Base-by-base conservation (phyloP, 2,797 vertebrate genomes). In the Scolopax bukidnonensis region DNA sequence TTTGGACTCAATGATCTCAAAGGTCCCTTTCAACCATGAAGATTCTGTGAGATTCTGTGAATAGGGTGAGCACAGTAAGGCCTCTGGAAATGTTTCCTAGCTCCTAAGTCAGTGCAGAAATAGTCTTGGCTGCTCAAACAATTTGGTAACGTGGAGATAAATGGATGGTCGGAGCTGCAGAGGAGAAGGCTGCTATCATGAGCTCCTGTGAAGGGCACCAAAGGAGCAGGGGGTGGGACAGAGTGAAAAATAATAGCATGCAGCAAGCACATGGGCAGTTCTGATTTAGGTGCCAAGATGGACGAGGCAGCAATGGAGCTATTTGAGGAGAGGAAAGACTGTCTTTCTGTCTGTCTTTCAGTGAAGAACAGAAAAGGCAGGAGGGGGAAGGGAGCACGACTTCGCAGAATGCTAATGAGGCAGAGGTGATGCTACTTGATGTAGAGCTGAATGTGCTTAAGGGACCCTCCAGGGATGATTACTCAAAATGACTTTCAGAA, bases 401-500 rank as follows among this genome's bases (percentile, higher is more conserved):
- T 79, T 74, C 60, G 40, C 67, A 56, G 76, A 90, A 87, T 80
- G 43, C 25, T 73, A 67, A 93, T 79, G 32, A 93, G 56, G 36
- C 1, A 1, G 60, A 79, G 83, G 70, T 76, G 81, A 53, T 76
- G 23, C 20, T 74, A 51, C 59, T 82, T 67, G 61, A 45, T 83
- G 45, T 32, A 40, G n/a, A 70, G 51, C 60, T 95, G 54, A 70
- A 79, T 40, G 27, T 76, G 70, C 71, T 84, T 65, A 36, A 51
- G 63, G 36, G 70, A 76, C 56, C 24, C 92, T 94, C 77, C 59
- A 79, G 92, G 81, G 90, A 84, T 20, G 19, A 93, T 85, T 76
- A 47, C 71, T 68, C 56, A 93, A 96, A 96, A 73, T 67, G 74
- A 60, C 78, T 89, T 96, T 74, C 36, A 87, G 54, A 84, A 90